Evolutionary conservation across 2,888 invertebrate species (phyloP).

Genomic region (Pyrocoelia pectoralis): DNA sequence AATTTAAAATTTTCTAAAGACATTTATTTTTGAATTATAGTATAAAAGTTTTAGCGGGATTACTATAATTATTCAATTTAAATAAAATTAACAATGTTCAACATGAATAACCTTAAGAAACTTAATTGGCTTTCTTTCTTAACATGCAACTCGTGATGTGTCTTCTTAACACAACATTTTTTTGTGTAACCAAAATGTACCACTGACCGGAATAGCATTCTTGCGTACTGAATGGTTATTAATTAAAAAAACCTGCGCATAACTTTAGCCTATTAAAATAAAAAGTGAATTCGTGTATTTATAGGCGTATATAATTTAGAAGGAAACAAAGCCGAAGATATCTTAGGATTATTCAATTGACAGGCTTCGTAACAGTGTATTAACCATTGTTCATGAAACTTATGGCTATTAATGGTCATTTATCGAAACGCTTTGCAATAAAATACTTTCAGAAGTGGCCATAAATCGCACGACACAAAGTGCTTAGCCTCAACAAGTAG

Average conservation of each 20-base stretch:
- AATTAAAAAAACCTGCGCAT: not conserved
- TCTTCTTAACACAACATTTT: not conserved
- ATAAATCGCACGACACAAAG: constrained; percentile 35
- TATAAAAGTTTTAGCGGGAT: constrained; percentile 5
- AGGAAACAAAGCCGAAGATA: constrained; percentile 3
- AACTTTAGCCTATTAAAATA: not conserved
- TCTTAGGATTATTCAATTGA: constrained; percentile 14
- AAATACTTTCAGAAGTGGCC: constrained; percentile 28
- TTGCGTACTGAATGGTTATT: not conserved
- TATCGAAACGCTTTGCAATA: constrained; percentile 36
- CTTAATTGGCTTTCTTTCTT: not conserved
- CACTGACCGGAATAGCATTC: not conserved
- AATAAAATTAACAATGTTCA: constrained; percentile 17
- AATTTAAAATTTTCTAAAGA: not conserved
- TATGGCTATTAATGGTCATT: constrained; percentile 30
- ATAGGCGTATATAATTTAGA: not conserved
- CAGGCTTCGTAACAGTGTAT: constrained; percentile 20
- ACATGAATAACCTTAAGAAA: constrained; percentile 4
- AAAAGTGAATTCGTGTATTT: not conserved
- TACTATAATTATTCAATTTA: not conserved
- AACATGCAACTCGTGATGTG: not conserved
- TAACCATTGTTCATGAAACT: constrained; percentile 33
- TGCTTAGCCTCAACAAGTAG: constrained; percentile 31
- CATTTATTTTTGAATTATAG: not conserved
- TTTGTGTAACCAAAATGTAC: not conserved